Percentiles rank a stretch among this genome's conserved stretches.
Evolutionary conservation across 2,888 invertebrate species (phyloP).

Genomic region (Epinotia brunnichana): DNA sequence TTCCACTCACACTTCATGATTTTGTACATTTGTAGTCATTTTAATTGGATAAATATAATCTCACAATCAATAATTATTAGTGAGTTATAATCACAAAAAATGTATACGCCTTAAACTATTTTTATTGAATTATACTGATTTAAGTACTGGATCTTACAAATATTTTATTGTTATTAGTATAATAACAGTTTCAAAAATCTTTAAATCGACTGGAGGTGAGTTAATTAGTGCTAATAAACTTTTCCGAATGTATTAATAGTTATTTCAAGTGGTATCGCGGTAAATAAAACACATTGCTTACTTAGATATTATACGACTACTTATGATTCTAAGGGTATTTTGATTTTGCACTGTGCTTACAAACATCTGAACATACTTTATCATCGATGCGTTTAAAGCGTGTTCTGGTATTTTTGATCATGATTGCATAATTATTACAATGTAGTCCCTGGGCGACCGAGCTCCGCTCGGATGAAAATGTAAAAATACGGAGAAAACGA

Average conservation of each 20-base stretch:
- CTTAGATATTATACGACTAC: too few species aligned
- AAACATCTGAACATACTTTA: too few species aligned
- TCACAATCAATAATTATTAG: neutral
- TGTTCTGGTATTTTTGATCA: too few species aligned
- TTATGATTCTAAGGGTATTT: too few species aligned
- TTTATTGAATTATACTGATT: neutral
- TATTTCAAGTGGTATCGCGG: neutral
- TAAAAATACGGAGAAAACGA: too few species aligned
- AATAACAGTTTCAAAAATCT: neutral
- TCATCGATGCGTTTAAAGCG: too few species aligned
- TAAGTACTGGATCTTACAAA: constrained; percentile 5
- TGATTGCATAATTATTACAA: too few species aligned
- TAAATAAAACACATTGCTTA: neutral
- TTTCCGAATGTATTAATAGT: neutral
- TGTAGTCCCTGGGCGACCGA: too few species aligned
- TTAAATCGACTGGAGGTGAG: constrained; percentile 1
- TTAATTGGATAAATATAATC: constrained; percentile 5
- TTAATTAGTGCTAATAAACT: neutral
- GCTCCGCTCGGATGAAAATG: too few species aligned
- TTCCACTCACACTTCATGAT: constrained; percentile 9
- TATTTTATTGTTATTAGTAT: neutral
- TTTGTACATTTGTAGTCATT: constrained; percentile 23
- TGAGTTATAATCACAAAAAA: constrained; percentile 14
- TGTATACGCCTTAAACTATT: neutral
- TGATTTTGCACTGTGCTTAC: too few species aligned